phyloP scores from a whole-genome alignment of 2,113 vertebrate genomes.

The Callorhinus ursinus region DNA sequence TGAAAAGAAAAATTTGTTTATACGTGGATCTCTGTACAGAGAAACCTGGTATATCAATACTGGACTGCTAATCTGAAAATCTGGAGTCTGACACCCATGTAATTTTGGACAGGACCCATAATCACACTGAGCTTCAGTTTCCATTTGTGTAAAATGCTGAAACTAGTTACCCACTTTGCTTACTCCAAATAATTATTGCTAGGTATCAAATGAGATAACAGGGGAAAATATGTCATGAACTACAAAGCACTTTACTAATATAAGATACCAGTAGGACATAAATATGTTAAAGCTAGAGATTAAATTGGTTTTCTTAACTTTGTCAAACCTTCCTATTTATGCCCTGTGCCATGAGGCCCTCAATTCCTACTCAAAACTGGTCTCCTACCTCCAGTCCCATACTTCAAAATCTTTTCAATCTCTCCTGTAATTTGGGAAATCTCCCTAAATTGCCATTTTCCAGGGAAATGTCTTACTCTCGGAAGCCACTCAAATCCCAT shows the following conservation, averaged over 20 bases:
- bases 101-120: background rate
- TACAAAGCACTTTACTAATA: background rate
- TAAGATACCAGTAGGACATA: background rate
- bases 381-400: background rate
- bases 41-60: background rate
- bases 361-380: background rate
- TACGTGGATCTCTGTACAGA: background rate
- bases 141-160: background rate
- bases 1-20: background rate
- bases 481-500: background rate
- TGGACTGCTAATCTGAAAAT: background rate
- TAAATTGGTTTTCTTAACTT: background rate
- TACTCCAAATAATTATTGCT: background rate
- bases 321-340: background rate
- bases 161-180: background rate
- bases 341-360: background rate
- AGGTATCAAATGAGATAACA: background rate
- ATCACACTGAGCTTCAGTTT: background rate
- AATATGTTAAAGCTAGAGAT: background rate
- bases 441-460: background rate
- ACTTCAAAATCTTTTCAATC: background rate
- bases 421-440: background rate
- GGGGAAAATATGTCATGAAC: background rate
- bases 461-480: slow-evolving; percentile 13
- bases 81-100: background rate